Conservation (phyloP, 2,113 vertebrate genomes). For the Xiphophorus couchianus region DNA sequence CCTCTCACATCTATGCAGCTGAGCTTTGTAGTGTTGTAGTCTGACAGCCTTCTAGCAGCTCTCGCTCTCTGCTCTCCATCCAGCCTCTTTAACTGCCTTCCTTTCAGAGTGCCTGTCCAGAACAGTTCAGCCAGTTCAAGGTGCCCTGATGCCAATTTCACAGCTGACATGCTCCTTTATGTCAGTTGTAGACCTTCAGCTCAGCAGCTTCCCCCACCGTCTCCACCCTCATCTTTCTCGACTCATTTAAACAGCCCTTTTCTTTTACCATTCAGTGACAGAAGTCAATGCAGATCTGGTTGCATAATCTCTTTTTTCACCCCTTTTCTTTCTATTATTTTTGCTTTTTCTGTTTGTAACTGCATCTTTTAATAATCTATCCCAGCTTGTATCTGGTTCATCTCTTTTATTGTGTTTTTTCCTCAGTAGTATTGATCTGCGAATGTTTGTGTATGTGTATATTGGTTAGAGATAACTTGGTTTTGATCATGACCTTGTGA, state of each 20-base stretch:
- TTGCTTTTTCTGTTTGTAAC: background rate
- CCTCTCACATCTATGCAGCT: conserved; percentile 13
- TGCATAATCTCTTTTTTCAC: conserved; percentile 23
- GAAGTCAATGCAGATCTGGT: conserved; percentile 28
- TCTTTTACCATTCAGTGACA: conserved; percentile 20
- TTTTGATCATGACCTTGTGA: conserved; percentile 73
- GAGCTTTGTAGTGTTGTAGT: conserved; percentile 26
- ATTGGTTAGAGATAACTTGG: conserved; percentile 52
- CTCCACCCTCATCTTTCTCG: conserved; percentile 13
- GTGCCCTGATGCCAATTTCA: conserved; percentile 73
- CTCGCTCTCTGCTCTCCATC: conserved; percentile 18
- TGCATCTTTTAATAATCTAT: conserved; percentile 28
- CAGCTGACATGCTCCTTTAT: conserved; percentile 76
- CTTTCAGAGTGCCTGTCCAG: conserved; percentile 41
- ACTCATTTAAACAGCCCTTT: conserved; percentile 44
- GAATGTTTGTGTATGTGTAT: conserved; percentile 24
- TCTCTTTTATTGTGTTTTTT: conserved; percentile 15
- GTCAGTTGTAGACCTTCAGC: conserved; percentile 47
- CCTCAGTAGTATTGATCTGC: conserved; percentile 46
- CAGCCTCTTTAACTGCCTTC: conserved; percentile 29
- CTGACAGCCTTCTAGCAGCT: conserved; percentile 20
- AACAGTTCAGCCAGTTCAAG: conserved; percentile 67
- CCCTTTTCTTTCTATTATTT: background rate
- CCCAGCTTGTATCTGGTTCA: conserved; percentile 31
- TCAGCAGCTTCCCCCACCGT: conserved; percentile 14